Evolutionary conservation across 2,113 vertebrate genomes (phyloP), one percentile per base, ranked within the genome.

Genomic region (Cairina moschata): DNA sequence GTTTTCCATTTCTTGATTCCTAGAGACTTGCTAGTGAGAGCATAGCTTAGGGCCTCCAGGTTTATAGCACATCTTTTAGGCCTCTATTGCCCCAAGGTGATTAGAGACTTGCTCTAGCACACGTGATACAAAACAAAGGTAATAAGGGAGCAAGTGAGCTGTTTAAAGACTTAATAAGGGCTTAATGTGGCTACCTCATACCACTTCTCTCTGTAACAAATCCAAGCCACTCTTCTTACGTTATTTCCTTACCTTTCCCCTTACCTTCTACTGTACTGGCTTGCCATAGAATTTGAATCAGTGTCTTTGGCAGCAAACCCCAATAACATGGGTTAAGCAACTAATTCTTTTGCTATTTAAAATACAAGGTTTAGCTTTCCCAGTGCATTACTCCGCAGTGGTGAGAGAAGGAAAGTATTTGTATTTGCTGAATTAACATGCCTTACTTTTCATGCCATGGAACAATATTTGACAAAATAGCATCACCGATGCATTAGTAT

Each of bases 281-380:
- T 73, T 77, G 44, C 17, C 28, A 26, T 20, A 68, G 44, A 34
- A 63, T 48, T 54, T 79, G 32, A 83, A 42, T 72, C 59, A 40
- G 14, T 0, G 0, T 59, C 8, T 81, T 59, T 38, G 40, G 48
- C 60, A 69, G 38, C 4, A 74, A 63, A 36, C 48, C 5, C 7
- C 15, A 59, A 13, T 44, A 68, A 26, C 50, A 29, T 80, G 4
- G 11, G 2, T 86, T 66, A 74, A 62, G 9, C 26, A 74, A 56
- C 40, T 17, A 80, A 44, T 76, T 86, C 13, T 52, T 91, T 93
- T 83, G 50, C 23, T 59, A 5, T 42, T 75, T 63, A 59, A 52
- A 80, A 50, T 62, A 40, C 16, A 68, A 80, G 8, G 4, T 42
- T 86, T 89, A 68, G 5, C 42, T 68, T 81, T 83, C 54, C 9